Evolutionary conservation across 2,797 vertebrate species (phyloP).

Genomic region (Carduelis carduelis): DNA sequence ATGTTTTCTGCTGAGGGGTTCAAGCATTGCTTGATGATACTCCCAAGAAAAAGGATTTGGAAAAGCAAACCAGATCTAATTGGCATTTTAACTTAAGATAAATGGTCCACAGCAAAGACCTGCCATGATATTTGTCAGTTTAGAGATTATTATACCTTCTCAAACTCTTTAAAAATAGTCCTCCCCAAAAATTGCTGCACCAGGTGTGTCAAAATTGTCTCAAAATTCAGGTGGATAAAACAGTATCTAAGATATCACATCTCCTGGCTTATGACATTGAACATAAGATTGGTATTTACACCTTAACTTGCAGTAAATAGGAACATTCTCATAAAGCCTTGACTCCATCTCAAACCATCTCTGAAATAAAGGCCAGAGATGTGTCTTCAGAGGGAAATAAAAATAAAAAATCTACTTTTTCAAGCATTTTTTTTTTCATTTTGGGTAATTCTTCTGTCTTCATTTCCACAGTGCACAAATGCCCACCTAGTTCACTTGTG

Average conservation of each 20-base stretch:
- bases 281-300: background rate
- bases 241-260: background rate
- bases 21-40: background rate
- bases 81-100: background rate
- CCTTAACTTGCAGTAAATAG: background rate
- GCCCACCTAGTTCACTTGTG: background rate
- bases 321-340: background rate
- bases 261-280: background rate
- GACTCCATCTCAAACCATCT: background rate
- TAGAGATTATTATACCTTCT: background rate
- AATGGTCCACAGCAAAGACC: background rate
- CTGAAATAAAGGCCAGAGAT: background rate
- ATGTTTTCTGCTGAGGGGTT: background rate
- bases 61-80: background rate
- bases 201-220: background rate
- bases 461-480: background rate
- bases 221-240: background rate
- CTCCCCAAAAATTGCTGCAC: fast-evolving
- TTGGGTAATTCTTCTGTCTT: background rate
- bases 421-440: background rate
- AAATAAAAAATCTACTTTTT: background rate
- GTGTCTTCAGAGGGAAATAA: background rate
- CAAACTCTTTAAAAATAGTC: background rate
- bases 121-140: background rate
- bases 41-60: background rate